Evolutionary conservation across 2,888 invertebrate genomes (phyloP).

Genomic region (Drosophila antonietae): DNA sequence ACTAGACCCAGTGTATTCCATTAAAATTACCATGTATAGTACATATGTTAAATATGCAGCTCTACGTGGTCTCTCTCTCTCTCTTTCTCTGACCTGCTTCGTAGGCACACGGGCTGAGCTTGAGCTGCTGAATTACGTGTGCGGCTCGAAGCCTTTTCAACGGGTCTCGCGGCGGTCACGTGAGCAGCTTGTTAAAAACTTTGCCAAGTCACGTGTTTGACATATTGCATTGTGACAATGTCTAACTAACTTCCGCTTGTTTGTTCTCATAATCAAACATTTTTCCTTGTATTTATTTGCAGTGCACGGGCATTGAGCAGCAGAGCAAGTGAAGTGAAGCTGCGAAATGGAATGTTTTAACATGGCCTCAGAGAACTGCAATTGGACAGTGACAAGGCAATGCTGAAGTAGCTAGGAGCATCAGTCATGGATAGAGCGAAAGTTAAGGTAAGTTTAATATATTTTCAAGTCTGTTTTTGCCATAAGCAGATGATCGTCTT

Average conservation of each 20-base stretch:
- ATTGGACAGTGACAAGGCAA: slow-evolving; percentile 82
- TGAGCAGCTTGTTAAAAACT: slow-evolving; percentile 15
- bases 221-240: slow-evolving; percentile 2
- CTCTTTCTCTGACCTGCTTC: slow-evolving; percentile 1
- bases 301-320: slow-evolving; percentile 83
- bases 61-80: slow-evolving; percentile 16
- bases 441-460: no score
- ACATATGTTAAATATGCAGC: slow-evolving; percentile 45
- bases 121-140: neutral
- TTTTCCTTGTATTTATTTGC: neutral
- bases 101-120: neutral
- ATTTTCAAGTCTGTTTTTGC: neutral
- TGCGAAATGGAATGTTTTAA: slow-evolving; percentile 81
- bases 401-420: slow-evolving; percentile 83
- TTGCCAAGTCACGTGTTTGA: slow-evolving; percentile 16
- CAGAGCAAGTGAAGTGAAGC: slow-evolving; percentile 76
- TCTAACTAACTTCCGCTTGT: slow-evolving; percentile 21
- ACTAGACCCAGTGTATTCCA: slow-evolving; percentile 22
- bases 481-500: neutral
- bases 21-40: slow-evolving; percentile 25
- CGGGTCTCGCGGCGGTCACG: slow-evolving; percentile 10
- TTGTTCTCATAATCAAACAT: slow-evolving; percentile 14
- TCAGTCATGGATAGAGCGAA: slow-evolving; percentile 71
- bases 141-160: neutral
- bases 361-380: slow-evolving; percentile 85